A percentile compares a stretch with the other conserved stretches of the same genome.
phyloP scores from a whole-genome alignment of 2,113 vertebrate genomes.

The Climacteris rufus region DNA sequence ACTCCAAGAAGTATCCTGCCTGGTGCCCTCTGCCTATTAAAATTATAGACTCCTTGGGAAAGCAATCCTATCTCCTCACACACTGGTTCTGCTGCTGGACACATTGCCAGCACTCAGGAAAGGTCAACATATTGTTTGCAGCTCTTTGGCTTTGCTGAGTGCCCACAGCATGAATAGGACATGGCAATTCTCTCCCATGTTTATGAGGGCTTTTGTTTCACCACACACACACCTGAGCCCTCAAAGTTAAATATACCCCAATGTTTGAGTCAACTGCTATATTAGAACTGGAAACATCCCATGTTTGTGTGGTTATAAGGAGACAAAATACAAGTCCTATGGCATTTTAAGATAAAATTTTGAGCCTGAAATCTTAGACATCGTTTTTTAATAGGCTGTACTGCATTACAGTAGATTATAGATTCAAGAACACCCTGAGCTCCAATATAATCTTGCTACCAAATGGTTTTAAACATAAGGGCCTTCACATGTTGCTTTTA shows the following conservation, averaged over 20 bases:
- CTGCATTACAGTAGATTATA: not conserved
- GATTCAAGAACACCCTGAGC: not conserved
- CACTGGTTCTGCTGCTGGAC: fast-evolving
- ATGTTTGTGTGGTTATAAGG: not conserved
- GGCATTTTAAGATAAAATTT: not conserved
- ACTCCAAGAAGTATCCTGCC: not conserved
- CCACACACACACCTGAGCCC: not conserved
- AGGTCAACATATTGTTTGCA: not conserved
- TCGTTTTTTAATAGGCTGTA: not conserved
- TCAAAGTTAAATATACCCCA: not conserved
- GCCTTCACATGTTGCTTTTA: not conserved
- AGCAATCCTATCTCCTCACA: not conserved
- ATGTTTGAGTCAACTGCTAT: not conserved
- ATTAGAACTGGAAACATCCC: not conserved
- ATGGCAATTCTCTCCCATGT: fast-evolving
- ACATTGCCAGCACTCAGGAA: fast-evolving
- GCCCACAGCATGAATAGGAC: not conserved
- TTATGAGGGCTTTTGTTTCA: not conserved
- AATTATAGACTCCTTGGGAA: not conserved
- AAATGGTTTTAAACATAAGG: not conserved
- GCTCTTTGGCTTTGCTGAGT: not conserved
- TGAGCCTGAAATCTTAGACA: not conserved
- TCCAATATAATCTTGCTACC: not conserved
- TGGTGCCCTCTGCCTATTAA: not conserved
- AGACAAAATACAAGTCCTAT: not conserved